These are phyloP conservation scores for Mus spicilegus DNA, from an alignment of 2,113 vertebrate genomes.

Conservation along the genomic window DNA sequence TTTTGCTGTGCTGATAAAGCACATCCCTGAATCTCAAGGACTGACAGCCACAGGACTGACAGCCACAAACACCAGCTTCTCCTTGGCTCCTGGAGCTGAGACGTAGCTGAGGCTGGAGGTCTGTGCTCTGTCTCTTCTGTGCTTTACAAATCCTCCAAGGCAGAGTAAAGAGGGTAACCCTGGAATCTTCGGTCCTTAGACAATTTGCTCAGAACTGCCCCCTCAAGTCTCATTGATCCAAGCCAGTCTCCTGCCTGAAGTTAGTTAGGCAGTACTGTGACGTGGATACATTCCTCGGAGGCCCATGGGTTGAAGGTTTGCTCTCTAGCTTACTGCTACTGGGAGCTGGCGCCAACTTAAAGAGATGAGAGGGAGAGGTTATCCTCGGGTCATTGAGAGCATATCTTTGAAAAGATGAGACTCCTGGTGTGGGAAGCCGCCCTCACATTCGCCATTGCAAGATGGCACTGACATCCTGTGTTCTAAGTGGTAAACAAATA, in stretches of 20 bases:
- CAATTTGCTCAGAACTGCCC: neutral
- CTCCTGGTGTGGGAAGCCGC: no score
- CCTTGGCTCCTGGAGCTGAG: neutral
- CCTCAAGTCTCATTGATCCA: neutral
- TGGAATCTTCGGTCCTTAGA: neutral
- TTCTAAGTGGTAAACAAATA: no score
- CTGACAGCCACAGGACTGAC: neutral
- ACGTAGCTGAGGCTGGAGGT: neutral
- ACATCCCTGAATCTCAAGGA: neutral
- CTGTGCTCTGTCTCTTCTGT: neutral
- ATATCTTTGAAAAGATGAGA: neutral
- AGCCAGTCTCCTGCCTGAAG: neutral
- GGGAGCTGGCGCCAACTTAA: neutral
- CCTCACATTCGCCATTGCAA: no score
- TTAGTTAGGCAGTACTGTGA: no score
- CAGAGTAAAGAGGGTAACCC: neutral
- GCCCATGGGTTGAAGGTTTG: neutral
- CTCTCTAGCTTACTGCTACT: neutral
- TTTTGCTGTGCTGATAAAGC: neutral
- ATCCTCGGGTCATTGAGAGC: no score
- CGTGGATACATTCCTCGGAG: neutral
- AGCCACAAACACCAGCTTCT: neutral
- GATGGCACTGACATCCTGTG: no score
- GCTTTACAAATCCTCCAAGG: neutral
- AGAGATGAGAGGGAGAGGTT: rapidly evolving